Conservation (phyloP, 2,888 invertebrate genomes). For the Brenthis hecate region DNA sequence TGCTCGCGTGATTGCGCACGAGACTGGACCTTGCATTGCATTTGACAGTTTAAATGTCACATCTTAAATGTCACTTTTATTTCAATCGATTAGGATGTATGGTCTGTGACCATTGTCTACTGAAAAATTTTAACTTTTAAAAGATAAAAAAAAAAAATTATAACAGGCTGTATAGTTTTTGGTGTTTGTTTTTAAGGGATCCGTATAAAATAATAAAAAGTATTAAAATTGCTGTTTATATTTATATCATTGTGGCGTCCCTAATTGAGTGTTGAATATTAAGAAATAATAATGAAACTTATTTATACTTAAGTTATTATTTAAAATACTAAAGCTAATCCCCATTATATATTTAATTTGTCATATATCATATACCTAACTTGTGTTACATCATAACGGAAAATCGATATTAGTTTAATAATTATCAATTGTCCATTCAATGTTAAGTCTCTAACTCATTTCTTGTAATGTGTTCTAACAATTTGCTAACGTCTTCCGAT, state of each 20-base stretch:
- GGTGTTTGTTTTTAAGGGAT: background rate
- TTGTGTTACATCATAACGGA: too few relatives aligned
- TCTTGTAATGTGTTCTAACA: conserved; percentile 27
- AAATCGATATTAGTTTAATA: too few relatives aligned
- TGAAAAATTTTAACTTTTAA: background rate
- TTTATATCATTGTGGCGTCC: conserved; percentile 1
- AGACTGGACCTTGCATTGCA: conserved; percentile 36
- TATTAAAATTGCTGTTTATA: background rate
- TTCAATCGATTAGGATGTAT: background rate
- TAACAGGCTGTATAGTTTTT: conserved; percentile 10
- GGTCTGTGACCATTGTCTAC: background rate
- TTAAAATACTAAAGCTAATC: too few relatives aligned
- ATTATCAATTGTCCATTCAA: conserved; percentile 34
- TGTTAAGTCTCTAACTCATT: conserved; percentile 36
- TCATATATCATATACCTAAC: too few relatives aligned
- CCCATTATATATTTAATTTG: too few relatives aligned
- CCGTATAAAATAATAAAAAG: background rate
- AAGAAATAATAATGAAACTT: background rate
- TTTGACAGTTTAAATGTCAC: conserved; percentile 12
- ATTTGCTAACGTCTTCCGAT: conserved; percentile 7
- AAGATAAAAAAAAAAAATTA: background rate
- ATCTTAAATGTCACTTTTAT: background rate
- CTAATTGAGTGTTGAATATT: background rate
- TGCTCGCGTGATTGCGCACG: conserved; percentile 57
- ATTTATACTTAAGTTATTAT: too few relatives aligned